Conservation (phyloP, 1,140 invertebrate species). For the Homarus americanus region DNA sequence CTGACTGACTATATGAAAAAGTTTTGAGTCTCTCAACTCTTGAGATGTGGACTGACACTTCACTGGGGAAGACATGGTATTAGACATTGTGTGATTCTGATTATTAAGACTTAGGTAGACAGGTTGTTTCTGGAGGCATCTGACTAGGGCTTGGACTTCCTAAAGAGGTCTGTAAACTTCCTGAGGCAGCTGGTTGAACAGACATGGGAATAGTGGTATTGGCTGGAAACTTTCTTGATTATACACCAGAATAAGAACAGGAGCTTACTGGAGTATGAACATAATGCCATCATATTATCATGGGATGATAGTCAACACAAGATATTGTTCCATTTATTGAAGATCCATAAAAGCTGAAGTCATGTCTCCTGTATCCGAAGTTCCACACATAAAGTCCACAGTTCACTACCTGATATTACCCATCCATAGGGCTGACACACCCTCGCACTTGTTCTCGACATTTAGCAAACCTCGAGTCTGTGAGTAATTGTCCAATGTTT, state of each 20-base stretch:
- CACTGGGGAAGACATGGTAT: neutral
- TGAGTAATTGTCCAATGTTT: constrained; percentile 62
- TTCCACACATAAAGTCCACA: constrained; percentile 56
- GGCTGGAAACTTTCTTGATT: neutral
- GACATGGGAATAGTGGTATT: constrained; percentile 22
- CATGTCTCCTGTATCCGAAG: constrained; percentile 60
- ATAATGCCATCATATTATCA: constrained; percentile 55
- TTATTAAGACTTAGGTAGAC: neutral
- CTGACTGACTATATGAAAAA: constrained; percentile 8
- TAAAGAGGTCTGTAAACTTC: neutral
- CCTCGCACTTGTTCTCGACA: constrained; percentile 59
- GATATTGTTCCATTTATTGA: constrained; percentile 54
- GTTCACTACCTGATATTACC: constrained; percentile 61
- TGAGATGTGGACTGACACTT: neutral
- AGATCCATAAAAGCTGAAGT: constrained; percentile 22
- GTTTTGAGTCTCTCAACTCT: neutral
- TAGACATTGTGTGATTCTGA: neutral
- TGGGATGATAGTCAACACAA: constrained; percentile 63
- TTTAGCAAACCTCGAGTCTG: constrained; percentile 45
- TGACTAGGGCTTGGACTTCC: constrained; percentile 29
- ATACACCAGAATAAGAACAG: constrained; percentile 55
- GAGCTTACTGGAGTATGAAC: constrained; percentile 44
- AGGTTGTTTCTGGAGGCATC: neutral
- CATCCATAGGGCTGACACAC: constrained; percentile 64
- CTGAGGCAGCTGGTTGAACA: constrained; percentile 26